Base-by-base conservation (phyloP, 2,888 invertebrate genomes). In the Ophion obscuratus region DNA sequence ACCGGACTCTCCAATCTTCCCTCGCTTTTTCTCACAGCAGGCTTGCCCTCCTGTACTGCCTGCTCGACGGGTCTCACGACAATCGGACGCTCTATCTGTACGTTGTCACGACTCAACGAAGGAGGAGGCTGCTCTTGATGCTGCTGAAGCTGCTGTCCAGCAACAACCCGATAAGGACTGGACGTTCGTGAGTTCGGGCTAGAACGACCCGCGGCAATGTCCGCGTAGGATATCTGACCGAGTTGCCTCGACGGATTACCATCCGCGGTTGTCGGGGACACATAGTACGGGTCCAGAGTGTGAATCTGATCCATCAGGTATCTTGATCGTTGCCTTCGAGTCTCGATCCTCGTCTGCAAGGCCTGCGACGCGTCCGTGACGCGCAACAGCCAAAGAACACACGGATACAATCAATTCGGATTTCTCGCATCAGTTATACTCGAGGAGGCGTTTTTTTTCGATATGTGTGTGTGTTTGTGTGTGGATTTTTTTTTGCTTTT, bases 211-310 rank as follows among this genome's bases (percentile, higher is more conserved):
- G 97, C 96, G 91, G 97, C 95, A 92, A 97, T 97, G 93, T 96
- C 97, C 90, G 97, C 96, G 94, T 96, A 97, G 20, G 95, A 94
- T 79, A 91, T 89, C 81, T 90, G 88, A 85, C 89, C 89, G 27
- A 86, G 83, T 89, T 94, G 94, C 89, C 94, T 93, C 91, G 94
- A 93, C 91, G 94, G 94, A 92, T 94, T 94, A 92, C 95, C 94
- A 87, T 94, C 94, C 89, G 40, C 40, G 2, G 40, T 40, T 7
- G 93, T 93, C 93, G 95, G 95, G 94, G 95, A 95, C 94, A 95
- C 95, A 95, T 95, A 95, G 95, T 96, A 96, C 92, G 97, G 97
- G 95, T 97, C 97, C 95, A 97, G 95, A 94, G 95, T 95, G 95
- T 96, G 96, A 95, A 97, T 96, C 94, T 96, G 95, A 94, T 96